phyloP scores from a whole-genome alignment of 2,797 vertebrate genomes.

The Alosa sapidissima region DNA sequence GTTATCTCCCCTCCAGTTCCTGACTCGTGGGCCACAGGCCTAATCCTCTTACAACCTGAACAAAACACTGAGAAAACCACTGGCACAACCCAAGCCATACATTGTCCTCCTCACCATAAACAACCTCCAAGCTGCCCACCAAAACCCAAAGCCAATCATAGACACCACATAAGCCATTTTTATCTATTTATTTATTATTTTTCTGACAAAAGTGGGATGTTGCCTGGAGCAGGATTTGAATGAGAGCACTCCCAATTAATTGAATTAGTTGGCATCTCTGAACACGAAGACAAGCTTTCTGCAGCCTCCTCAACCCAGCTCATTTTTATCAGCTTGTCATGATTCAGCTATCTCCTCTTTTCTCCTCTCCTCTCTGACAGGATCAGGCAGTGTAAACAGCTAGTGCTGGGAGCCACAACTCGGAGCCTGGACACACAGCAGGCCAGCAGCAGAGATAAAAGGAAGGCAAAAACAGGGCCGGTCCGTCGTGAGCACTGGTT shows the following conservation, averaged over 20 bases:
- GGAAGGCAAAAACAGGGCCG: not conserved
- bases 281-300: not conserved
- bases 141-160: not conserved
- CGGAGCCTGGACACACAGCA: slow-evolving; percentile 21
- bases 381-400: slow-evolving; percentile 40
- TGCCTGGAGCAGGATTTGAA: not conserved
- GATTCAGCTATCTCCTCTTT: not conserved
- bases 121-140: not conserved
- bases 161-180: not conserved
- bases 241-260: not conserved
- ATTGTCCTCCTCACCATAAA: slow-evolving; percentile 1
- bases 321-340: not conserved
- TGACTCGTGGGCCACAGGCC: slow-evolving; percentile 21
- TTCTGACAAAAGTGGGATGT: not conserved
- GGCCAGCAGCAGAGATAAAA: not conserved
- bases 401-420: slow-evolving; percentile 32
- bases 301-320: not conserved
- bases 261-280: not conserved
- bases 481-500: not conserved
- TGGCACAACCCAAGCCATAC: not conserved
- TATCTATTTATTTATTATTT: not conserved
- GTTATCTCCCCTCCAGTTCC: slow-evolving; percentile 46
- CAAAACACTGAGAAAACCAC: slow-evolving; percentile 33
- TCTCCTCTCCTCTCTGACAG: not conserved
- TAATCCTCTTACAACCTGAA: slow-evolving; percentile 29